A percentile compares a stretch with the other conserved stretches of the same genome.
phyloP scores from a whole-genome alignment of 2,888 invertebrate genomes.

The Andrena bucephala region DNA sequence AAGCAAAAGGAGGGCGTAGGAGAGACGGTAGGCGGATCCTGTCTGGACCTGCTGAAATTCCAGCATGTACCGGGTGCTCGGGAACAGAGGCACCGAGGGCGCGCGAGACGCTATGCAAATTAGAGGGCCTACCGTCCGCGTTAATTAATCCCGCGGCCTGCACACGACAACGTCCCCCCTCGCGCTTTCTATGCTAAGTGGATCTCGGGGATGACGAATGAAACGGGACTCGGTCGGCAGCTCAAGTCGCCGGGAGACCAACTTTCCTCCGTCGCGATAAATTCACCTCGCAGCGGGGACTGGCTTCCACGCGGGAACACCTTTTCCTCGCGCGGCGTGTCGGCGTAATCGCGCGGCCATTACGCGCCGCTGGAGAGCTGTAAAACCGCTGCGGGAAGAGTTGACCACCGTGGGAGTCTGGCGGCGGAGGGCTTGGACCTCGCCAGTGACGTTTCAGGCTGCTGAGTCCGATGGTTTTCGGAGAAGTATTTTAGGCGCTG shows the following conservation, averaged over 20 bases:
- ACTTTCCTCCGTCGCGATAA: constrained; percentile 14
- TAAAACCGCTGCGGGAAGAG: too few relatives aligned
- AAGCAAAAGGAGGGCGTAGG: constrained; percentile 41
- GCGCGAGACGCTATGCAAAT: constrained; percentile 49
- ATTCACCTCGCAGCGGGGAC: not conserved
- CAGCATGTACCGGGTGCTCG: constrained; percentile 74
- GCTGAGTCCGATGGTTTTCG: too few relatives aligned
- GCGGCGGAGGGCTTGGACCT: too few relatives aligned
- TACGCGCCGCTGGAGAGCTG: too few relatives aligned
- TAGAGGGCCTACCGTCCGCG: constrained; percentile 26
- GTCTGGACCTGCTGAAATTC: constrained; percentile 74
- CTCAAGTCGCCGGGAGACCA: not conserved
- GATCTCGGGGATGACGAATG: constrained; percentile 41
- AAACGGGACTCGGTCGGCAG: not conserved
- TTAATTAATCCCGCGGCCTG: constrained; percentile 49
- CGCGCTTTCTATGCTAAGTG: constrained; percentile 29
- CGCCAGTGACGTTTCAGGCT: too few relatives aligned
- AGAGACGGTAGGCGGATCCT: constrained; percentile 69
- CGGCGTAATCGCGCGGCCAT: too few relatives aligned
- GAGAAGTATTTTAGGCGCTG: too few relatives aligned
- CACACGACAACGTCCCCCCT: not conserved
- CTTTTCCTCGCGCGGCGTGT: too few relatives aligned
- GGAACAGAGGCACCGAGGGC: constrained; percentile 37
- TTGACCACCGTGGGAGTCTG: too few relatives aligned
- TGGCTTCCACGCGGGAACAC: not conserved